A percentile compares a stretch with the other conserved stretches of the same genome.
phyloP scores from a whole-genome alignment of 2,888 invertebrate genomes.

The Halictus quadricinctus region DNA sequence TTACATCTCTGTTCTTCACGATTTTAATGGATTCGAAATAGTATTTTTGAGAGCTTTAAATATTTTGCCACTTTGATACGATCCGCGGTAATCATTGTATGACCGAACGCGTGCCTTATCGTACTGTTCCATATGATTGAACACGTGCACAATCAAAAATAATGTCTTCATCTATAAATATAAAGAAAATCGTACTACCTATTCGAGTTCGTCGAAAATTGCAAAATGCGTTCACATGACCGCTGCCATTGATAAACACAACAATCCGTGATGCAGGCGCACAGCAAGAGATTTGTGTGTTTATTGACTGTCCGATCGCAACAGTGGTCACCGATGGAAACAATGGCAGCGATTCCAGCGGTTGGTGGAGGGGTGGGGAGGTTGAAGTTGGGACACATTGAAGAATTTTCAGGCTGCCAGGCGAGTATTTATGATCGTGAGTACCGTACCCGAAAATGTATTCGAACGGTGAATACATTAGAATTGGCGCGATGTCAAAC shows the following conservation, averaged over 20 bases:
- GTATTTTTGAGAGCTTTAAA: too few species aligned
- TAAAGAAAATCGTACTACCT: background rate
- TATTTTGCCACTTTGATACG: too few species aligned
- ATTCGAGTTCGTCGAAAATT: background rate
- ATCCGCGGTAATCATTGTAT: too few species aligned
- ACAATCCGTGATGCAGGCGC: background rate
- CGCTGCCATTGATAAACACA: background rate
- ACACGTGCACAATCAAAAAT: background rate
- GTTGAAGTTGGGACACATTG: background rate
- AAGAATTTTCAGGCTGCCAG: slow-evolving; percentile 1
- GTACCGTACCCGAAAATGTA: slow-evolving; percentile 8
- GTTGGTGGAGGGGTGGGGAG: background rate
- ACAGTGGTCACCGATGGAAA: slow-evolving; percentile 1
- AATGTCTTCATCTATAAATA: background rate
- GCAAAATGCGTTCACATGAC: background rate
- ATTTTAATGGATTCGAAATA: too few species aligned
- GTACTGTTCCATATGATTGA: too few species aligned
- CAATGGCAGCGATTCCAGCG: background rate
- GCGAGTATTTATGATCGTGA: slow-evolving; percentile 3
- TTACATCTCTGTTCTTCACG: too few species aligned
- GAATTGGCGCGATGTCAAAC: slow-evolving; percentile 10
- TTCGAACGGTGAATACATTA: slow-evolving; percentile 1
- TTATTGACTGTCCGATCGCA: background rate
- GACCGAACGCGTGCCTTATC: too few species aligned
- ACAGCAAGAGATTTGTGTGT: background rate